Percentiles rank a stretch among this genome's conserved stretches.
phyloP scores from a whole-genome alignment of 2,113 vertebrate genomes.

The Trichechus manatus region DNA sequence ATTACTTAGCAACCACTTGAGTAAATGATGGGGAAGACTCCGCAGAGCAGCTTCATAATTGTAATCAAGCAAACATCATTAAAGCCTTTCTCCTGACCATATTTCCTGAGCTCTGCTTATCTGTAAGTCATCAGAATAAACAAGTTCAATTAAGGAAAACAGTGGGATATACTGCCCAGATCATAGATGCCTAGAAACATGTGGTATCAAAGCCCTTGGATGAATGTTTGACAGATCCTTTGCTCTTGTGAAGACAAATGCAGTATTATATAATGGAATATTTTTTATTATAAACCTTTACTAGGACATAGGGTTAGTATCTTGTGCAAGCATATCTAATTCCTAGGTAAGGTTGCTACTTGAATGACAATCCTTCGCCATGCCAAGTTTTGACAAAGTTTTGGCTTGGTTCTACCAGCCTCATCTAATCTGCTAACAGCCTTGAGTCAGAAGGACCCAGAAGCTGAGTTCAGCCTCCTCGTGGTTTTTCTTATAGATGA shows the following conservation, averaged over 20 bases:
- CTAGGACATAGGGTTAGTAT: neutral
- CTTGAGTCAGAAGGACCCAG: neutral
- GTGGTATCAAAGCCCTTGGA: neutral
- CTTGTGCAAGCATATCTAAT: neutral
- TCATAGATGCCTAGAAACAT: constrained; percentile 18
- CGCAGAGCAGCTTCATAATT: constrained; percentile 67
- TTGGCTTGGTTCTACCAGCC: neutral
- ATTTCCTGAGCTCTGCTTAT: constrained; percentile 70
- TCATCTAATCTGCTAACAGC: neutral
- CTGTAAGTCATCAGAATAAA: constrained; percentile 63
- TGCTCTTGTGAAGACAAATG: constrained; percentile 9
- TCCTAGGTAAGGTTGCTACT: neutral
- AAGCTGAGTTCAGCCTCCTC: neutral
- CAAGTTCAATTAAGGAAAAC: constrained; percentile 52
- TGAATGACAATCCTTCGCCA: neutral
- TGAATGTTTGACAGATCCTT: neutral
- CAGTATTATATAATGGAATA: neutral
- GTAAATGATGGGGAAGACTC: constrained; percentile 75
- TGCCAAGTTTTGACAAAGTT: neutral
- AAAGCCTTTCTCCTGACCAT: constrained; percentile 75
- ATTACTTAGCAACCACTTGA: constrained; percentile 79
- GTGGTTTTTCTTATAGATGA: neutral
- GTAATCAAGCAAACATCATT: constrained; percentile 78
- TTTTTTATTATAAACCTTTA: constrained; percentile 22
- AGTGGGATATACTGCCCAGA: neutral